These are phyloP conservation scores for Oenanthe melanoleuca DNA, from an alignment of 2,113 vertebrate genomes.

Conservation along the genomic window DNA sequence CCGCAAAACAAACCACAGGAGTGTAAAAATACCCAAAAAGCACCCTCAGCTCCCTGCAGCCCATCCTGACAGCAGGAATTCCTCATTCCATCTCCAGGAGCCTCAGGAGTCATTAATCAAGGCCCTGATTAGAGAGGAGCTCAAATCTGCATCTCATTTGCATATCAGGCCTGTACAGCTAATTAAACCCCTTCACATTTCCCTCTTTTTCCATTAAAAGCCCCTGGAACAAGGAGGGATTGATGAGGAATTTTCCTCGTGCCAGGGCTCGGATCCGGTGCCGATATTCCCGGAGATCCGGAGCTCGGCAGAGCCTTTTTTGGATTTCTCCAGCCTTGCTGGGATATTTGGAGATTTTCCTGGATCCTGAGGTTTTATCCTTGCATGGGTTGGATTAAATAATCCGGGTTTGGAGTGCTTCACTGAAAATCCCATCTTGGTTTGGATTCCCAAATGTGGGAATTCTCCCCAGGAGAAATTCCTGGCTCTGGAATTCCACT, in stretches of 20 bases:
- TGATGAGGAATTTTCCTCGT: background rate
- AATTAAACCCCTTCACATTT: background rate
- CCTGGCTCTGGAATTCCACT: background rate
- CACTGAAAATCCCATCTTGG: too few species aligned
- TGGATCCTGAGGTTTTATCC: background rate
- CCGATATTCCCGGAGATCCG: background rate
- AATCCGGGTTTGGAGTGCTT: rapidly evolving
- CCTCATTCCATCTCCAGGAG: background rate
- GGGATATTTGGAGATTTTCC: background rate
- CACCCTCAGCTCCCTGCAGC: background rate
- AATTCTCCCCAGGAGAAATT: background rate
- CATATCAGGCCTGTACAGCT: background rate
- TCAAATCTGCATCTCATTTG: background rate
- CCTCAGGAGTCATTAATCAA: slow-evolving; percentile 2
- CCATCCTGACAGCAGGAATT: background rate
- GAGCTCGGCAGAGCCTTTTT: background rate
- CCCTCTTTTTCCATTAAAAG: background rate
- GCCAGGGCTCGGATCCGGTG: rapidly evolving
- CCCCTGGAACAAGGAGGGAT: rapidly evolving
- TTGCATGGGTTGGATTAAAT: background rate
- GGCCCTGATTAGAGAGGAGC: background rate
- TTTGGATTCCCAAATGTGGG: background rate
- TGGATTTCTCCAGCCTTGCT: too few species aligned
- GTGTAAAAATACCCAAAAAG: background rate
- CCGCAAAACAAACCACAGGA: rapidly evolving